Evolutionary conservation across 2,888 invertebrate genomes (phyloP).

Genomic region (Myopa testacea): DNA sequence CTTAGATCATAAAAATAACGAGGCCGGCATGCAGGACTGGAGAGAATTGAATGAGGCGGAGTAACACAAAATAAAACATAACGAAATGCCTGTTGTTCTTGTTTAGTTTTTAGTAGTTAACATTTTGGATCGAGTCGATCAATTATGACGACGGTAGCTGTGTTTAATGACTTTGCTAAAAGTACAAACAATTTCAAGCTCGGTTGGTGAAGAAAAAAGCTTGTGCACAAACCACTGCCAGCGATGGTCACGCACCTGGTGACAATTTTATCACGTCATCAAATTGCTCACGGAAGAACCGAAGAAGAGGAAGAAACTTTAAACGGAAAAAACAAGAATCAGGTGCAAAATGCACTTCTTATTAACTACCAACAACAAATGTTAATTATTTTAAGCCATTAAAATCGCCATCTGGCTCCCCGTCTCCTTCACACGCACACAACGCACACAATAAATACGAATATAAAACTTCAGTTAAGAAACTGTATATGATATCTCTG

Average conservation of each 20-base stretch:
- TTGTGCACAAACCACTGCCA: constrained; percentile 28
- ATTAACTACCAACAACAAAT: not conserved
- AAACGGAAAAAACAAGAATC: not conserved
- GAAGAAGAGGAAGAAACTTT: too few relatives aligned
- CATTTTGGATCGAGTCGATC: too few relatives aligned
- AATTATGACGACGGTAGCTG: not conserved
- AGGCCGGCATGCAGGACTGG: too few relatives aligned
- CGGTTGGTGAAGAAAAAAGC: not conserved
- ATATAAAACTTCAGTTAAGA: too few relatives aligned
- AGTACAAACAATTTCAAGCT: not conserved
- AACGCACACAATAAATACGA: too few relatives aligned
- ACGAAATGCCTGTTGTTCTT: not conserved
- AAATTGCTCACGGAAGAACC: too few relatives aligned
- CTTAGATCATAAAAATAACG: constrained; percentile 39
- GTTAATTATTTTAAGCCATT: not conserved
- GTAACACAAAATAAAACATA: too few relatives aligned
- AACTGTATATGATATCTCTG: not conserved
- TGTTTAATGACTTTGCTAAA: constrained; percentile 15
- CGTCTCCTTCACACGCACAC: too few relatives aligned
- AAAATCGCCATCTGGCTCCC: not conserved
- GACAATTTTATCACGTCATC: constrained; percentile 9
- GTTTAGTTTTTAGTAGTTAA: not conserved
- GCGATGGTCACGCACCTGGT: constrained; percentile 34
- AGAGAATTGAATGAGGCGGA: too few relatives aligned
- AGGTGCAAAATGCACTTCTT: not conserved